Base-by-base conservation (phyloP, 1,140 invertebrate genomes). In the Phortica variegata region DNA sequence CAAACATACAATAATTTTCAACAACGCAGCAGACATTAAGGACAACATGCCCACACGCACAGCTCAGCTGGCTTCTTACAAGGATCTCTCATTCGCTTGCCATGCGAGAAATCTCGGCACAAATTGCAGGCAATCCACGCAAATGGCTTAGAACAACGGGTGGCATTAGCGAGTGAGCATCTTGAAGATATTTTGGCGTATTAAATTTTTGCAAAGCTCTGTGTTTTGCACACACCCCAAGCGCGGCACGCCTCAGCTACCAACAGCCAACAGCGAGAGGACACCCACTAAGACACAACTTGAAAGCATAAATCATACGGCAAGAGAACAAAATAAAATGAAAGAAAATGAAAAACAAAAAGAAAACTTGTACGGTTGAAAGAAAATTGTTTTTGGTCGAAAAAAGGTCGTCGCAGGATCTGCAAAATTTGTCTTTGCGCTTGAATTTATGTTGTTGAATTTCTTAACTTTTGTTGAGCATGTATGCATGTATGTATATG, bases 81-180 rank as follows among this genome's bases (percentile, higher is more conserved):
- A n/a, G n/a, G n/a, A n/a, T n/a, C n/a, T n/a, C n/a, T n/a, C n/a
- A n/a, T n/a, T n/a, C n/a, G n/a, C n/a, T n/a, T n/a, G n/a, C n/a
- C n/a, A n/a, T n/a, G n/a, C n/a, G n/a, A n/a, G n/a, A 70, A 62
- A 70, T 70, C 65, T 70, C 56, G 51, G 55, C 60, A n/a, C 65
- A 70, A 70, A 70, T 70, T 70, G 65, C 65, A 60, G 65, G 61
- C 65, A 70, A 70, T 70, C 65, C 66, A 70, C 56, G 66, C 65
- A 70, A 70, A 70, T 70, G 65, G 59, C 66, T 65, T 70, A 62
- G 61, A 70, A 66, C 65, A 65, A 70, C 65, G 66, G 65, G 65
- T 62, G 65, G 65, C 57, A 61, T 61, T 69, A 63, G 47, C 49
- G 43, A 36, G 12, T 6, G 23, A 29, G 17, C 21, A n/a, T n/a